Conservation (phyloP, 64 coral and sea anemone genomes). For the Platygyra sinensis region DNA sequence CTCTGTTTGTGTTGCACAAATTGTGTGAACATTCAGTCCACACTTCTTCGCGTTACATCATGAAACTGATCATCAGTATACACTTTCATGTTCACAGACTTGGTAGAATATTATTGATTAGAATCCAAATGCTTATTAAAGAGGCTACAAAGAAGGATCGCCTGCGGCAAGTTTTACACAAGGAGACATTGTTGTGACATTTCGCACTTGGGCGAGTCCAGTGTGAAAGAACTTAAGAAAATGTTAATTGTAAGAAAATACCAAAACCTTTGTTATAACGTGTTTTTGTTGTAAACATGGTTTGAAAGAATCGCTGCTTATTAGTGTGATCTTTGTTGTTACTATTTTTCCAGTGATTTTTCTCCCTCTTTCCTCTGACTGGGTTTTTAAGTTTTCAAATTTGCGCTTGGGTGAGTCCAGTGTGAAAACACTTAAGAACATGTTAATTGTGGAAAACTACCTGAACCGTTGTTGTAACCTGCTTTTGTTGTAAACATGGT, state of each 20-base stretch:
- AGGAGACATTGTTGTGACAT: constrained; percentile 18
- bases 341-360: no score
- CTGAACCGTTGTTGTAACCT: no score
- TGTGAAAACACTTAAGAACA: no score
- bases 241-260: not conserved
- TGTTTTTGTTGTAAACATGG: not conserved
- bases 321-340: no score
- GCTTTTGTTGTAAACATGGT: not conserved
- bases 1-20: not conserved
- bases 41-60: not conserved
- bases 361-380: no score
- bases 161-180: constrained; percentile 1
- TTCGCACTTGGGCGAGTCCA: constrained; percentile 22
- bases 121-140: not conserved
- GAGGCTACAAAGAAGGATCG: not conserved
- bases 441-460: no score
- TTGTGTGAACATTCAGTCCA: not conserved
- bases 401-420: no score
- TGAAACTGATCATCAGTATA: not conserved
- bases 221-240: not conserved
- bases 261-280: not conserved
- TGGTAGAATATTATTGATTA: not conserved
- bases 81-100: not conserved
- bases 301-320: no score
- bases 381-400: no score